Evolutionary conservation across 2,888 invertebrate species (phyloP), one percentile per base, ranked within the genome.

Genomic region (Therioaphis trifolii): DNA sequence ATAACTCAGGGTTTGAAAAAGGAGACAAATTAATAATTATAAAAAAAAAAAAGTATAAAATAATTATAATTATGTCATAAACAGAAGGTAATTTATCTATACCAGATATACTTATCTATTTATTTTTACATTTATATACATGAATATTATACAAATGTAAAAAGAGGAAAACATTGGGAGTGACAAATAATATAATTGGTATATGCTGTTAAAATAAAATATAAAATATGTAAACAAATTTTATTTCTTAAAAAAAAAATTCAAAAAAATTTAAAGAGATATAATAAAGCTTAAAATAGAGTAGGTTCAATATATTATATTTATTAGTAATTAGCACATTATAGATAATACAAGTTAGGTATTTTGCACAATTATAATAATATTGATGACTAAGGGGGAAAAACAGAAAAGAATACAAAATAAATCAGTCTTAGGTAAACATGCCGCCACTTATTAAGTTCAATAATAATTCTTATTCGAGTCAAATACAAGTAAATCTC

Each of bases 351-450:
- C 24, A 7, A 78, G n/a, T 55, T 40, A 15, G 55, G 52, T 69
- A 78, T 55, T 55, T 69, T 68, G 40, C 40, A 68, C 40, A 35
- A 78, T 68, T 21, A 75, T 58, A 76, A 66, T 69, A 78, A 68
- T 52, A 78, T 14, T 75, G 9, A 24, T 74, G 24, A 58, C 52
- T 69, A 69, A 66, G 29, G 66, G 29, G 35, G 29, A 55, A 43
- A 40, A 40, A 46, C 29, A 43, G 63, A 77, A 52, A 49, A 29
- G 21, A 77, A 66, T 68, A 78, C 52, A 78, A 82, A 55, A 74
- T 82, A 82, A 82, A 82, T 82, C 82, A 82, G 82, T 82, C 82
- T 82, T 82, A 74, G 63, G 63, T 82, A 82, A 72, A 74, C 82
- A 61, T 74, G n/a, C n/a, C n/a, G 40, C 52, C 14, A 0, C n/a